These are phyloP conservation scores for Trogon melanurus DNA, from an alignment of 2,113 vertebrate species.

Conservation along the genomic window DNA sequence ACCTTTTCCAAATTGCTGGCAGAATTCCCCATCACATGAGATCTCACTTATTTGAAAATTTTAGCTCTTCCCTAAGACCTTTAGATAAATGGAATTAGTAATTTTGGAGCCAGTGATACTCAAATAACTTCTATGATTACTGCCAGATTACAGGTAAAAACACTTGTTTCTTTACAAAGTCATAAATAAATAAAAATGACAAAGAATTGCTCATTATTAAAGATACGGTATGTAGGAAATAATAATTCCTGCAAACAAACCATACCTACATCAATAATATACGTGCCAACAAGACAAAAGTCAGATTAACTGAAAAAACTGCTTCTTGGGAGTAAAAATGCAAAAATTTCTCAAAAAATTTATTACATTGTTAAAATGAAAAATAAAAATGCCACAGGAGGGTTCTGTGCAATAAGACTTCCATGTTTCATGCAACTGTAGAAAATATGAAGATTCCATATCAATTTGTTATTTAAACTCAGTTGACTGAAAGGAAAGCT, in stretches of 20 bases:
- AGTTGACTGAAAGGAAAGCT: not conserved
- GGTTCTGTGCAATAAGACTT: not conserved
- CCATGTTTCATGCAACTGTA: not conserved
- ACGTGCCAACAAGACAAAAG: not conserved
- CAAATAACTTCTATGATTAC: not conserved
- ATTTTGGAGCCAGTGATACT: not conserved
- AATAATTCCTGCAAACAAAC: not conserved
- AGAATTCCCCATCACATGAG: not conserved
- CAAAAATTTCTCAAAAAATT: not conserved
- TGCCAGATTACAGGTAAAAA: not conserved
- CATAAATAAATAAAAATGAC: not conserved
- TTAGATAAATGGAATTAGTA: not conserved
- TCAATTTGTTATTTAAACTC: not conserved
- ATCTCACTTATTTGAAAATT: not conserved
- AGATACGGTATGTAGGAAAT: not conserved
- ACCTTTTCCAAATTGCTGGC: conserved; percentile 6
- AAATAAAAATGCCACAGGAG: not conserved
- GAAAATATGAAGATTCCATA: not conserved
- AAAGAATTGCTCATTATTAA: not conserved
- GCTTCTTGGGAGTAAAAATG: not conserved
- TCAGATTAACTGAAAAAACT: not conserved
- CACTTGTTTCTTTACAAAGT: not conserved
- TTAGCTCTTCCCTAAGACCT: not conserved
- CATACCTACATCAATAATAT: not conserved
- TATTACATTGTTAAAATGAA: not conserved